phyloP scores from a whole-genome alignment of 2,797 vertebrate species.

The Alca torda region DNA sequence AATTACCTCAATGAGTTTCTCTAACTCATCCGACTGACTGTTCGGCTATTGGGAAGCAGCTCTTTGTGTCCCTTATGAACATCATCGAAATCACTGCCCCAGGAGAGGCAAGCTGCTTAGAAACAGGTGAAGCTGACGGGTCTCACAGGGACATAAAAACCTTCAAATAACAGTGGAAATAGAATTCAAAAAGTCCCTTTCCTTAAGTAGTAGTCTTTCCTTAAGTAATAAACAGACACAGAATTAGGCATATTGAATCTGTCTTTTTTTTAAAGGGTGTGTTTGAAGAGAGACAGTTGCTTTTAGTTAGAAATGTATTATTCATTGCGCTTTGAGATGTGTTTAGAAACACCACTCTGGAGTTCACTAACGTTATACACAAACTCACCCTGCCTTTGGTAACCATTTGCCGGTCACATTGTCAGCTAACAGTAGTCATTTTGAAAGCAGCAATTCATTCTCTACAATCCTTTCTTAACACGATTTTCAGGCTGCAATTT shows the following conservation, averaged over 20 bases:
- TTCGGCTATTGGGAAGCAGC: neutral
- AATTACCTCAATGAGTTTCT: neutral
- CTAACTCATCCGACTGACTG: rapidly evolving
- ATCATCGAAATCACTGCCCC: neutral
- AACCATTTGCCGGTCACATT: constrained; percentile 71
- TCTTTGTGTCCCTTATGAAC: rapidly evolving
- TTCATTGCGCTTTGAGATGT: neutral
- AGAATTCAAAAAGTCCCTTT: neutral
- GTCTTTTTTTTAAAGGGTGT: neutral
- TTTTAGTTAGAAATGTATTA: constrained; percentile 29
- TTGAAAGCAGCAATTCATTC: constrained; percentile 80
- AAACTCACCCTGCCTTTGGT: constrained; percentile 34
- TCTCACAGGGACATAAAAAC: rapidly evolving
- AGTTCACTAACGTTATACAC: constrained; percentile 10
- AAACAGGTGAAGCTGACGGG: neutral
- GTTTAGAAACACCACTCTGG: constrained; percentile 9
- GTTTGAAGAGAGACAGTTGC: neutral
- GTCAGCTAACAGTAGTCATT: constrained; percentile 74
- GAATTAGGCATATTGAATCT: rapidly evolving
- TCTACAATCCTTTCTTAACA: constrained; percentile 72
- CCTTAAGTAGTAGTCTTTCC: neutral
- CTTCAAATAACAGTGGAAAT: neutral
- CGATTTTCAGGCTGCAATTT: constrained; percentile 84
- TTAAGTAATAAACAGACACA: neutral
- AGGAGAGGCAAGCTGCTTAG: neutral